Evolutionary conservation across 1,140 invertebrate species (phyloP), one percentile per base, ranked within the genome.

Genomic region (Scaptomyza pallida): DNA sequence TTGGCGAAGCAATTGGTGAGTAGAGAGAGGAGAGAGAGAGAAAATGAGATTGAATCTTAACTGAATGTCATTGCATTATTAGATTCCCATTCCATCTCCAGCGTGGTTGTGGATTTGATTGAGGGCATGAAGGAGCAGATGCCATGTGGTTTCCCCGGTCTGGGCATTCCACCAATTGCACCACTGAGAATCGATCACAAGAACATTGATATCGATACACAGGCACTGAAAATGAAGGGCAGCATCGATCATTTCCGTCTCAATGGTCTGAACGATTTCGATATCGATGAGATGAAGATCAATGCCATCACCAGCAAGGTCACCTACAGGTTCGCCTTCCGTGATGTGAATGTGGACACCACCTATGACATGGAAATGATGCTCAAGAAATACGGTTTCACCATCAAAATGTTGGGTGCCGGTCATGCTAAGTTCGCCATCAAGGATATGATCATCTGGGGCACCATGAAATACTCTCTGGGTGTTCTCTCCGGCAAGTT

Each of bases 221-320:
- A 30, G 0, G 71, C 56, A 3, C 6, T 91, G 23, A 76, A 76
- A 35, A 56, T 79, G 30, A 59, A 78, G 43, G 89, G 89, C 10
- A 67, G 48, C 60, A 40, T 91, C 5, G 77, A 91, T 0, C 80
- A 83, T n/a, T 90, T 91, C 70, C 75, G 74, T 45, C 77, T 91
- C 0, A 90, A 91, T 65, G 90, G 90, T 37, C 60, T 91, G 15
- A 89, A 91, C 47, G 83, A 90, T 0, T 91, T 91, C 59, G 75
- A 90, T n/a, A 75, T 90, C 37, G 74, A 77, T 48, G 88, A 91
- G 55, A 86, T 91, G 82, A 91, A 89, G 51, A 23, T 91, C 15
- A 91, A 91, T 62, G 75, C 82, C 21, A 48, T 91, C 21, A 79
- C 72, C 70, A 90, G 86, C 86, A 91, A 90, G 57, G 83, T 91